Percentiles rank a stretch among this genome's conserved stretches.
Conservation (phyloP, 1,140 invertebrate species). For the Drosophila carrolli region DNA sequence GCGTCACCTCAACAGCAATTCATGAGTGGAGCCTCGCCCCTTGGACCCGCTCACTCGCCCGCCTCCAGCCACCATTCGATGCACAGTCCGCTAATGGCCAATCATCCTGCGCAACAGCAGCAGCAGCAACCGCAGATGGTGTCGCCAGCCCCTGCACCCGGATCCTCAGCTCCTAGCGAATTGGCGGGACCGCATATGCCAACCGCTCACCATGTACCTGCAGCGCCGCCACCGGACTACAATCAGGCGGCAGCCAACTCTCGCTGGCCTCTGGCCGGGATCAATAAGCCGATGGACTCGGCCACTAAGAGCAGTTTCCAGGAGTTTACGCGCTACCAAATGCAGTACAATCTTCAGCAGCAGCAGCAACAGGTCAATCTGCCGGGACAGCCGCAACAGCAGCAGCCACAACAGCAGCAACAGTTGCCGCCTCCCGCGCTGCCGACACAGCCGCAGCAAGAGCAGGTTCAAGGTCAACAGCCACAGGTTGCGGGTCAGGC, state of each 20-base stretch:
- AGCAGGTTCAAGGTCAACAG: conserved; percentile 19
- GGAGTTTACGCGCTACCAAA: conserved; percentile 87
- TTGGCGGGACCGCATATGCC: conserved; percentile 50
- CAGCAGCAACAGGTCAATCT: conserved; percentile 76
- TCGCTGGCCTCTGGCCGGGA: conserved; percentile 83
- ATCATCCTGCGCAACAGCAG: conserved; percentile 78
- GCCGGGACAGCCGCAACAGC: conserved; percentile 32
- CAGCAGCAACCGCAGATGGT: conserved; percentile 72
- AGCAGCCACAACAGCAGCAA: conserved; percentile 11
- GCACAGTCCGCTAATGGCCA: conserved; percentile 78
- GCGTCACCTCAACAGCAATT: conserved; percentile 51
- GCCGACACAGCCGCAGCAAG: conserved; percentile 37
- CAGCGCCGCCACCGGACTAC: conserved; percentile 84
- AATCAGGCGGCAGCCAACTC: conserved; percentile 83
- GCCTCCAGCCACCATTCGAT: conserved; percentile 81
- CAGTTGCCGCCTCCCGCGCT: conserved; percentile 31
- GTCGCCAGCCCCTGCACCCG: conserved; percentile 47
- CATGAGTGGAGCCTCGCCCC: conserved; percentile 77
- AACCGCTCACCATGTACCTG: conserved; percentile 68
- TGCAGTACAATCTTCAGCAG: conserved; percentile 87
- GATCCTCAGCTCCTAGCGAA: conserved; percentile 44
- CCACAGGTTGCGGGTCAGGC: conserved; percentile 26
- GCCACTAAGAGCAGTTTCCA: conserved; percentile 87
- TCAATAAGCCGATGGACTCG: conserved; percentile 86
- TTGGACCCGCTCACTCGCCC: conserved; percentile 84